Evolutionary conservation across 2,113 vertebrate genomes (phyloP).

Genomic region (Ictidomys tridecemlineatus): DNA sequence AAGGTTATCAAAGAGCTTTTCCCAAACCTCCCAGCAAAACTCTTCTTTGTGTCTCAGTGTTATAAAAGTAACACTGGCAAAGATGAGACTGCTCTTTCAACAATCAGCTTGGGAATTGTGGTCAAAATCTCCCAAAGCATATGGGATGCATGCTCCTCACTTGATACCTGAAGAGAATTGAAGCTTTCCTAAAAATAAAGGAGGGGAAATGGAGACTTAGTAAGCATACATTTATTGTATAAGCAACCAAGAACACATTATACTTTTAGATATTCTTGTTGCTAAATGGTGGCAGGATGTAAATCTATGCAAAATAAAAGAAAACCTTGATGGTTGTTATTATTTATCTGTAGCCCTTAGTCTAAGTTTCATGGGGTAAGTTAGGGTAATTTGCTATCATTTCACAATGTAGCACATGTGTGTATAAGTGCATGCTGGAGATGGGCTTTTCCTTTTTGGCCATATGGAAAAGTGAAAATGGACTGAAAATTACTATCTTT

Average conservation of each 20-base stretch:
- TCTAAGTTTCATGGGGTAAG: background rate
- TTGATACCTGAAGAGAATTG: background rate
- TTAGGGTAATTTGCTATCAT: conserved; percentile 43
- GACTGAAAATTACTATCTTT: conserved; percentile 76
- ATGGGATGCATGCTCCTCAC: background rate
- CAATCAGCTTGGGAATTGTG: background rate
- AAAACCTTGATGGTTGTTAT: background rate
- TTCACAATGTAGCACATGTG: conserved; percentile 38
- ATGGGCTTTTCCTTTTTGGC: conserved; percentile 59
- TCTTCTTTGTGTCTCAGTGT: background rate
- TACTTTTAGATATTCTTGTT: background rate
- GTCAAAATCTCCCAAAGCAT: background rate
- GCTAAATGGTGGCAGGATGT: background rate
- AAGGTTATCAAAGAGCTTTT: background rate
- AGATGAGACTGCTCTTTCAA: background rate
- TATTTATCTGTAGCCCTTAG: conserved; percentile 24
- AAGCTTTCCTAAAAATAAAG: background rate
- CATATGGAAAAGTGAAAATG: conserved; percentile 77
- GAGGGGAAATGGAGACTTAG: background rate
- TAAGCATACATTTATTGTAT: background rate
- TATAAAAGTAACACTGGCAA: conserved; percentile 14
- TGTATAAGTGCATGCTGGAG: background rate
- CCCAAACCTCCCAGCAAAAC: background rate
- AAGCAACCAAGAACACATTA: background rate
- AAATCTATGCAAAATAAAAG: conserved; percentile 2